These are phyloP conservation scores for Limnephilus rhombicus DNA, from an alignment of 2,888 invertebrate genomes.

Conservation along the genomic window DNA sequence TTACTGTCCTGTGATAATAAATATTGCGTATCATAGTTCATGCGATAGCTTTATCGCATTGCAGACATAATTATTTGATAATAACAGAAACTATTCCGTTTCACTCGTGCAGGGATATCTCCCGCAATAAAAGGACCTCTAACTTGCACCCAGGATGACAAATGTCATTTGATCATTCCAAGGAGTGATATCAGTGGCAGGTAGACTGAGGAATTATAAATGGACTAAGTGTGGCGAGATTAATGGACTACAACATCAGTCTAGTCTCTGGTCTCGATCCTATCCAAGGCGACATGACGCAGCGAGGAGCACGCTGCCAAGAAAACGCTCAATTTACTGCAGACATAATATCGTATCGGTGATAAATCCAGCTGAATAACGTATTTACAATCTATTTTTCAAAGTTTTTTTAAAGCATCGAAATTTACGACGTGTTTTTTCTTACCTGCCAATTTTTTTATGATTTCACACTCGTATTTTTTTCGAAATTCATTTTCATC, in stretches of 20 bases:
- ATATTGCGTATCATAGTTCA: not conserved
- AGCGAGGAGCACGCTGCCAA: not conserved
- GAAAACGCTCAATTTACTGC: conserved; percentile 9
- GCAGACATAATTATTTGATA: not conserved
- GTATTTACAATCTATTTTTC: not conserved
- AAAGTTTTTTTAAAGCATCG: not conserved
- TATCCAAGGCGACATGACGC: not conserved
- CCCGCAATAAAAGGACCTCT: not conserved
- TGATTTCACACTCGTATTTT: not conserved
- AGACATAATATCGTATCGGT: not conserved
- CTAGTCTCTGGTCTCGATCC: not conserved
- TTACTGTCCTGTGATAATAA: conserved; percentile 37
- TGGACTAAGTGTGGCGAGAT: conserved; percentile 47
- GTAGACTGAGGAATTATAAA: conserved; percentile 35
- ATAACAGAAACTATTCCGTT: not conserved
- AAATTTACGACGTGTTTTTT: not conserved
- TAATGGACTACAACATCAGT: conserved; percentile 42
- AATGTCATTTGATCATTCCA: conserved; percentile 51
- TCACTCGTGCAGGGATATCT: not conserved
- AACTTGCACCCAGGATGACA: conserved; percentile 38
- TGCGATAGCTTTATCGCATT: not conserved
- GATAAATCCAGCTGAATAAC: not conserved
- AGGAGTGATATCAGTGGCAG: conserved; percentile 38
- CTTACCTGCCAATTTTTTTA: not conserved
- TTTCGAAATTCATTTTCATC: not conserved